Evolutionary conservation across 2,888 invertebrate genomes (phyloP).

Genomic region (Meta bourneti): DNA sequence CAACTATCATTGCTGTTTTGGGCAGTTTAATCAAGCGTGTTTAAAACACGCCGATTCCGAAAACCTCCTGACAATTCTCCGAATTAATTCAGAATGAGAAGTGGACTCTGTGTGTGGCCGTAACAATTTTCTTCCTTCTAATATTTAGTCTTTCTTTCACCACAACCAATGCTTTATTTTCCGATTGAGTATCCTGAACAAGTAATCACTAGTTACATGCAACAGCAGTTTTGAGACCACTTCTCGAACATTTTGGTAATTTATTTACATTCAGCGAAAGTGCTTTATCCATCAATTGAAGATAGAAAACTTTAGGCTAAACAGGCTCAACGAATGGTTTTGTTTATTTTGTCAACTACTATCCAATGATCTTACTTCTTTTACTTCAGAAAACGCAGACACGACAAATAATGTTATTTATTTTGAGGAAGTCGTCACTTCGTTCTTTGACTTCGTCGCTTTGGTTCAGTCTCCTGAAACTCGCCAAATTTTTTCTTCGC

Average conservation of each 20-base stretch:
- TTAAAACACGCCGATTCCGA: not conserved
- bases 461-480: too few relatives aligned
- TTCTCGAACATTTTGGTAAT: not conserved
- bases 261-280: not conserved
- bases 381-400: too few relatives aligned
- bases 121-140: not conserved
- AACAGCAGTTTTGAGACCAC: not conserved
- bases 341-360: not conserved
- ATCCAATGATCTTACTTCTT: too few relatives aligned
- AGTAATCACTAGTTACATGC: not conserved
- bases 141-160: not conserved
- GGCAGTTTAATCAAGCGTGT: too few relatives aligned
- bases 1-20: too few relatives aligned
- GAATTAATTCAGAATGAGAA: not conserved
- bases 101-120: not conserved
- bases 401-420: too few relatives aligned
- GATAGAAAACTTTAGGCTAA: not conserved
- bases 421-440: too few relatives aligned
- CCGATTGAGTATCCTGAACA: not conserved
- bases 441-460: too few relatives aligned
- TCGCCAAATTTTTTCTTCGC: too few relatives aligned
- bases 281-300: not conserved
- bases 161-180: not conserved
- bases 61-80: not conserved
- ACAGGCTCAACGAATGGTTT: not conserved